Percentiles rank a stretch among this genome's conserved stretches.
Conservation (phyloP, 2,113 vertebrate species). For the Myotis lucifugus region DNA sequence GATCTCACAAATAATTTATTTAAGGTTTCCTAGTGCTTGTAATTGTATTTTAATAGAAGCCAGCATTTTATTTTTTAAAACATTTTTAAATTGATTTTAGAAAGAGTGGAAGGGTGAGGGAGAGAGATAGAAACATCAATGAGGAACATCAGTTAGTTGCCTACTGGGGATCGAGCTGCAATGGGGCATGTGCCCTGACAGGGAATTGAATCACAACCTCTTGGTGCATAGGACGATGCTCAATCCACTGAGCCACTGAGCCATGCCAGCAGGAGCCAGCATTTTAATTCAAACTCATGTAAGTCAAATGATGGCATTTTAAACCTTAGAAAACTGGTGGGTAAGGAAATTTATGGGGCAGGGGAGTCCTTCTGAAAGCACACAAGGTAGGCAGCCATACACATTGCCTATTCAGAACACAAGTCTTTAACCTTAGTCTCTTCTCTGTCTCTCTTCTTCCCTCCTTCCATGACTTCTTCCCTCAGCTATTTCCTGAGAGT, state of each 20-base stretch:
- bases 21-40: neutral
- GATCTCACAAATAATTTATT: neutral
- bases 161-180: no score
- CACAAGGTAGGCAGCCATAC: neutral
- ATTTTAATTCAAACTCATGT: conserved; percentile 17
- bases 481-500: conserved; percentile 32
- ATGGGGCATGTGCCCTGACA: no score
- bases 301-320: neutral
- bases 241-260: no score
- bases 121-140: no score
- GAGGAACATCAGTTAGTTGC: no score
- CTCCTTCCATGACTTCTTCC: neutral
- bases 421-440: neutral
- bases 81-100: no score
- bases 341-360: neutral
- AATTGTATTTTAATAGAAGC: conserved; percentile 37
- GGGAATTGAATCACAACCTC: no score
- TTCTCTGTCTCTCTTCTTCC: neutral
- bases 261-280: neutral
- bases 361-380: neutral
- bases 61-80: neutral
- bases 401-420: neutral
- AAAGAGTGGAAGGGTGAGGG: no score
- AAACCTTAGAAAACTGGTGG: neutral
- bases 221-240: no score